Evolutionary conservation across 1,140 invertebrate genomes (phyloP), one percentile per base, ranked within the genome.

Genomic region (Leptinotarsa lineolata): DNA sequence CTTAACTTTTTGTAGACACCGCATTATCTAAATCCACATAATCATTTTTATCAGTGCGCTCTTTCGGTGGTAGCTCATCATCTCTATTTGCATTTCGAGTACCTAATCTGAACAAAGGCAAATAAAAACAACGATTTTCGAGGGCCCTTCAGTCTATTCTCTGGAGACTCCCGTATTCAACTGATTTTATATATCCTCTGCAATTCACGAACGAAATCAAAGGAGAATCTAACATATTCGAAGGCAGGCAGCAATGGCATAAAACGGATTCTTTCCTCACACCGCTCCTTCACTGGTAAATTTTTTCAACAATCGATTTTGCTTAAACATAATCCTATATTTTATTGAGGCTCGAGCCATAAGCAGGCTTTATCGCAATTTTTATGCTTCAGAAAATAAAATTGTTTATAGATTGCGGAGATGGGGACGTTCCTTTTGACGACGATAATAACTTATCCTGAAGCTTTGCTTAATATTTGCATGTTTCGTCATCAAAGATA

Each of bases 401-500:
- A 68, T 68, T 68, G 66, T 68, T 68, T 68, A 68, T 68, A 68
- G 66, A 68, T 68, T 46, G 30, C 30, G 45, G 66, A 68, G 66
- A 68, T 68, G 39, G 66, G n/a, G 44, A 68, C 20, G 66, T 22
- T 46, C 30, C 64, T 68, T 68, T 46, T 68, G 66, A 68, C 66
- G 66, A 68, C 66, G 30, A 68, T 48, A 68, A 68, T 68, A 68
- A 68, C 66, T 68, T 68, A 68, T 54, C 48, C 48, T 54, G 48
- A 54, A 54, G 63, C 63, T 65, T 65, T 65, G 63, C 21, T 65
- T 65, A 65, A 65, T 54, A 65, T 65, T 65, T 65, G 63, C 63
- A 65, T 65, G 63, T 65, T 65, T 65, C 63, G 63, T 65, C 63
- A 65, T 65, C 73, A 74, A 67, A 74, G 73, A 74, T 74, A 74